These are phyloP conservation scores for Ormyrus nitidulus DNA, from an alignment of 2,888 invertebrate genomes.

Conservation along the genomic window DNA sequence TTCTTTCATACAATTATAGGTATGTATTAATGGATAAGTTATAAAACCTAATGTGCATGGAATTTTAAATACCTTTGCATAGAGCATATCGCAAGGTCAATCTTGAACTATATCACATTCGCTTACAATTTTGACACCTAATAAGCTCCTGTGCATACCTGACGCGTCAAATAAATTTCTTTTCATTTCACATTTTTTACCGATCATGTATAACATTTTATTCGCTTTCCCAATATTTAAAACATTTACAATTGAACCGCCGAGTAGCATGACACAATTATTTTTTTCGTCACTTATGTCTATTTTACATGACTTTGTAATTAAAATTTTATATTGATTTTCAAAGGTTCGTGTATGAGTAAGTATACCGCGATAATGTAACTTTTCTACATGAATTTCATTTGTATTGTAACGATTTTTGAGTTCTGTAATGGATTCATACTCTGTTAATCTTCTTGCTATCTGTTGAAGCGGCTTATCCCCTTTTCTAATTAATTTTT, in stretches of 20 bases:
- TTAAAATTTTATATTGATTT: not conserved
- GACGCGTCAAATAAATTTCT: not conserved
- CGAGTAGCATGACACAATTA: conserved; percentile 6
- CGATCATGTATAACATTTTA: not conserved
- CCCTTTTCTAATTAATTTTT: conserved; percentile 4
- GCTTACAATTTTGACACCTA: not conserved
- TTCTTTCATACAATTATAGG: too few relatives aligned
- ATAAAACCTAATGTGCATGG: not conserved
- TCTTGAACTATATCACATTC: not conserved
- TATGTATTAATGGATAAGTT: conserved; percentile 10
- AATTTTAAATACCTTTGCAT: conserved; percentile 10
- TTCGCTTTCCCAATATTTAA: not conserved
- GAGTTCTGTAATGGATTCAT: not conserved
- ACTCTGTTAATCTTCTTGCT: not conserved
- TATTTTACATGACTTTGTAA: not conserved
- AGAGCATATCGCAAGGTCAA: not conserved
- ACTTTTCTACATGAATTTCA: not conserved
- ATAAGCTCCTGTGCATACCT: not conserved
- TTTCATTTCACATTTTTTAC: not conserved
- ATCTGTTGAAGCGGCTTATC: not conserved
- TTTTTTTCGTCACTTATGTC: not conserved
- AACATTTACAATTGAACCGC: not conserved
- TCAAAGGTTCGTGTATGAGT: not conserved
- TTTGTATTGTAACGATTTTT: too few relatives aligned
- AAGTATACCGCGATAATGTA: not conserved